Evolutionary conservation across 2,113 vertebrate genomes (phyloP).

Genomic region (Elgaria multicarinata): DNA sequence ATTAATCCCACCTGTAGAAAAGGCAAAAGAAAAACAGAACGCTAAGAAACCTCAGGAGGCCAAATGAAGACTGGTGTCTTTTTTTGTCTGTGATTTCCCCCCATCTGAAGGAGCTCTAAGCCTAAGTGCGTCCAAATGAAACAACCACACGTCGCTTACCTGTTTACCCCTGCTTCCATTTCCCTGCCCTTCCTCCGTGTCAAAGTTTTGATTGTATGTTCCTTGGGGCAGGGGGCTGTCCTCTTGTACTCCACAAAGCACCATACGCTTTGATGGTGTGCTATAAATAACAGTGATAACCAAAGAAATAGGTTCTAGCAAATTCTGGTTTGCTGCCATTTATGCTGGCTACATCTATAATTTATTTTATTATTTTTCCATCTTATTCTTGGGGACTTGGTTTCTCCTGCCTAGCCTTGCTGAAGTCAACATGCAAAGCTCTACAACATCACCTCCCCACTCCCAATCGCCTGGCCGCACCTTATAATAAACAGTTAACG

Average conservation of each 20-base stretch:
- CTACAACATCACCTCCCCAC: rapidly evolving
- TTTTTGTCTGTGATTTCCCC: background rate
- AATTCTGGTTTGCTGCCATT: background rate
- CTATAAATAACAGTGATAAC: background rate
- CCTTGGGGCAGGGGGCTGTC: background rate
- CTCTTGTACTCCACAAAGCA: background rate
- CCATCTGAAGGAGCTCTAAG: too few species aligned
- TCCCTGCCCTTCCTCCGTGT: background rate
- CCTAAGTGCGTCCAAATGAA: too few species aligned
- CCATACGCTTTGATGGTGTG: background rate
- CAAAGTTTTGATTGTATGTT: background rate
- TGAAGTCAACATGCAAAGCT: background rate
- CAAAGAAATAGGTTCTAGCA: background rate
- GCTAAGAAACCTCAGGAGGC: constrained; percentile 97
- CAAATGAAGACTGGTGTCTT: constrained; percentile 81
- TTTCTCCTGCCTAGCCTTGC: background rate
- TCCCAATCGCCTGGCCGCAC: too few species aligned
- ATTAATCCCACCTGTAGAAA: constrained; percentile 96
- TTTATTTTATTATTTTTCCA: too few species aligned
- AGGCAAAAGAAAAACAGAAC: constrained; percentile 98
- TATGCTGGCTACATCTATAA: too few species aligned
- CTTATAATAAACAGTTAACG: constrained; percentile 40
- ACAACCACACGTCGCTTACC: background rate
- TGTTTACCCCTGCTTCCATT: background rate
- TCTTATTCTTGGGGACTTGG: background rate